A percentile compares a stretch with the other conserved stretches of the same genome.
Evolutionary conservation across 1,140 invertebrate species (phyloP).

Genomic region (Anastrepha ludens): DNA sequence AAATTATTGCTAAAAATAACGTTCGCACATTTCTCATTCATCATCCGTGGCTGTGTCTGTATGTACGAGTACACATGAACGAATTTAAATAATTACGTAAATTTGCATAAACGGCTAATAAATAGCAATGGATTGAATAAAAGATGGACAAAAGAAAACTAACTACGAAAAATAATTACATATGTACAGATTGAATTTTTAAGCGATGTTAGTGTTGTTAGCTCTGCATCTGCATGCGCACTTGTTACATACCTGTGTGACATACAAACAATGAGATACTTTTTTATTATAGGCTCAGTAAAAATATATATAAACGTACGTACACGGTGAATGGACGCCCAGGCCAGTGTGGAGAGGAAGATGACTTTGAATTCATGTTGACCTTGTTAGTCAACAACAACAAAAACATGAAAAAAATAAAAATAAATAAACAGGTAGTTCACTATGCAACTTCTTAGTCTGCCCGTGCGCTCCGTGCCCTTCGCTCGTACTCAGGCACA

Average conservation of each 20-base stretch:
- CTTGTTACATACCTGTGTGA: neutral
- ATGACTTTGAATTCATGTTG: constrained; percentile 49
- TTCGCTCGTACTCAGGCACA: neutral
- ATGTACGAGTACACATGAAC: neutral
- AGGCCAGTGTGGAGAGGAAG: constrained; percentile 1
- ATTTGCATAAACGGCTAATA: constrained; percentile 35
- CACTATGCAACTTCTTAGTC: neutral
- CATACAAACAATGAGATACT: neutral
- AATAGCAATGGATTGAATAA: neutral
- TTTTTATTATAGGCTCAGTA: neutral
- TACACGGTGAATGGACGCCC: constrained; percentile 20
- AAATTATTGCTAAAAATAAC: neutral
- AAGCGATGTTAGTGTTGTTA: neutral
- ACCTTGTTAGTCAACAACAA: constrained; percentile 12
- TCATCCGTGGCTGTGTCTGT: neutral
- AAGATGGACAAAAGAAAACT: neutral
- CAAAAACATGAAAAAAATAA: too few relatives aligned
- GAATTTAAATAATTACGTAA: neutral
- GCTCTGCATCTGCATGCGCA: neutral
- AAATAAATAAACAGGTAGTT: neutral
- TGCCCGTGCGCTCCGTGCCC: neutral
- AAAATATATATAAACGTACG: neutral
- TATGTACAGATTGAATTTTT: neutral
- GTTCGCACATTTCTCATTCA: neutral
- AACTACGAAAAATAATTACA: neutral